Base-by-base conservation (phyloP, 2,797 vertebrate genomes). In the Gallinago solitaria region DNA sequence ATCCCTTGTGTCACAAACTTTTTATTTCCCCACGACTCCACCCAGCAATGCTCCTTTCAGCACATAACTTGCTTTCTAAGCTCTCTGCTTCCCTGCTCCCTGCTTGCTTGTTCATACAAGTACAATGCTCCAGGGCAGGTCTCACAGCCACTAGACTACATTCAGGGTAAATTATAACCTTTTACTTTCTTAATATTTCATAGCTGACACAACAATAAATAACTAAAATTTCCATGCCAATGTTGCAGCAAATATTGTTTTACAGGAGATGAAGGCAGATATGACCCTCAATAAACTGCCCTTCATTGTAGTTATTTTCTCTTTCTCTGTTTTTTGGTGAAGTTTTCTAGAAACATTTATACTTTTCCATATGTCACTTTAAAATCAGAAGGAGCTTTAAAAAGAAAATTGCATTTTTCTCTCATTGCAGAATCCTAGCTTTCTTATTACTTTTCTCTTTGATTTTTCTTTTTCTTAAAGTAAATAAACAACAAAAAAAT, bases 351-450 rank as follows among this genome's bases (percentile, higher is more conserved):
- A 81, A 57, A 82, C 80, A 70, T 93, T 95, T 96, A 82, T 92
- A 90, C 78, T 91, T 94, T 94, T 94, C 89, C 6, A n/a, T 88
- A 77, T 64, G 94, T 95, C 93, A 68, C 32, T 77, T 93, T 90
- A 97, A 91, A 97, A 96, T 95, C 95, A 94, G 85, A 92, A 94
- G 89, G 70, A 82, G 83, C 93, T 97, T 96, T 97, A 92, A 91
- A 89, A 74, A 97, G 93, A 95, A 97, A 97, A 97, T 95, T 96
- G 91, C 59, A 56, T 92, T 91, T 92, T 84, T 73, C 76, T 90
- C 71, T 89, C 68, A 32, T 86, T 9, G 3, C 71, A 61, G 12
- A 60, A 16, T 30, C 32, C 48, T 64, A 41, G 88, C 41, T 74
- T 94, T 77, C 53, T 91, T 71, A 53, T 37, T 63, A 47, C 75